Conservation (phyloP, 2,113 vertebrate genomes). For the Tretioscincus oriximinensis region DNA sequence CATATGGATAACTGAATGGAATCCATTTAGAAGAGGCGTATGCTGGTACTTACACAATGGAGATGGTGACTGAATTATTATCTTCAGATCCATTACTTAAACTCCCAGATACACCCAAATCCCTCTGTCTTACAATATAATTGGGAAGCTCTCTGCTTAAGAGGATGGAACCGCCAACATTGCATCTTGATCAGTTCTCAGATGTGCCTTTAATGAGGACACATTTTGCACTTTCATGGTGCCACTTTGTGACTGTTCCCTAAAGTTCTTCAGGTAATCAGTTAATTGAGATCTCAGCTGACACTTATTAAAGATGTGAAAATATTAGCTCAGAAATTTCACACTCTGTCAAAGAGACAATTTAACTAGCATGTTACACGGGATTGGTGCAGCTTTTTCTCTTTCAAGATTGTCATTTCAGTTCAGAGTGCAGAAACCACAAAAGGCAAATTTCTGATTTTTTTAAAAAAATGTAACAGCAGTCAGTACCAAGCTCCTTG, state of each 20-base stretch:
- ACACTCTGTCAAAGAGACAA: constrained; percentile 21
- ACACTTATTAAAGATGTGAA: constrained; percentile 23
- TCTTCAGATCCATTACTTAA: not conserved
- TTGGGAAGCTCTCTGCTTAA: not conserved
- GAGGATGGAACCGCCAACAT: not conserved
- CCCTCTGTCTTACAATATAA: not conserved
- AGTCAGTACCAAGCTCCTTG: not conserved
- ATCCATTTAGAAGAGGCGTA: not conserved
- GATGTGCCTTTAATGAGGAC: not conserved
- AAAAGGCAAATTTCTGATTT: not conserved
- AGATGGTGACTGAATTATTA: not conserved
- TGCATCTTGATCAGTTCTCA: not conserved
- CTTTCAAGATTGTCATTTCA: constrained; percentile 5
- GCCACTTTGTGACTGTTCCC: not conserved
- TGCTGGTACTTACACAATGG: not conserved
- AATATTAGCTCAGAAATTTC: constrained; percentile 32
- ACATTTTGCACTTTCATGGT: not conserved
- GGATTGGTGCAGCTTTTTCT: not conserved
- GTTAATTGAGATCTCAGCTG: constrained; percentile 34
- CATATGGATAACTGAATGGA: not conserved
- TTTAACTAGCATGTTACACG: constrained; percentile 4
- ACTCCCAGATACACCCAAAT: not conserved
- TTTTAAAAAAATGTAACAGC: not conserved
- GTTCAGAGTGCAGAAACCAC: not conserved
- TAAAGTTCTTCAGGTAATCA: constrained; percentile 18